Evolutionary conservation across 2,888 invertebrate species (phyloP), one percentile per base, ranked within the genome.

Genomic region (Sarcophaga rosellei): DNA sequence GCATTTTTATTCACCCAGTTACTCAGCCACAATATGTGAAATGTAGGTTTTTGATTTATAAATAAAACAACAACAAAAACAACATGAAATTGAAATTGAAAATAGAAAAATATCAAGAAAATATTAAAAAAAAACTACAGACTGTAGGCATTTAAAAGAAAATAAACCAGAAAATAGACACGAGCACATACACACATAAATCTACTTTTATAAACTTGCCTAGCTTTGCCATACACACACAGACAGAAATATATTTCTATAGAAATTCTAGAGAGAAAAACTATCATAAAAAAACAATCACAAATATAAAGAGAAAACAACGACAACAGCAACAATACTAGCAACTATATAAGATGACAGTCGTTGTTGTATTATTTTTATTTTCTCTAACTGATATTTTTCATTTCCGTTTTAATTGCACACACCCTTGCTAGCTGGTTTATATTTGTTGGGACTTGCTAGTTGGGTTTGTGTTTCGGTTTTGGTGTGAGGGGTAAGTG

Each of bases 321-420:
- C 2, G 5, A 15, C 6, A 57, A 57, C 57, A 57, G n/a, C 25
- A 66, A 61, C 35, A 35, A 35, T 35, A 35, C 1, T 10, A 35
- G 35, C 8, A 73, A 73, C 66, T 45, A 66, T 68, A 59, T 65
- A 73, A 79, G 74, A 70, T 85, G 82, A 78, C 65, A 85, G 35
- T 68, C 20, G 20, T 35, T 69, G n/a, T 65, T 57, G 8, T n/a
- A 23, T 69, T 25, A 17, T 35, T 75, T 65, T 35, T 35, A 35
- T 35, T 35, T 35, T 35, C 35, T 35, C 10, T 35, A 35, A 57
- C 4, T 35, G 53, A 70, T 72, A 72, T 76, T 77, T 85, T 82
- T 61, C 62, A 79, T 79, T 85, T 85, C 85, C 81, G 78, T 75
- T 85, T 85, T 85, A 82, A 82, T 82, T 82, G 75, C 82, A 75